phyloP scores from a whole-genome alignment of 2,113 vertebrate species.

The Rhea americana region DNA sequence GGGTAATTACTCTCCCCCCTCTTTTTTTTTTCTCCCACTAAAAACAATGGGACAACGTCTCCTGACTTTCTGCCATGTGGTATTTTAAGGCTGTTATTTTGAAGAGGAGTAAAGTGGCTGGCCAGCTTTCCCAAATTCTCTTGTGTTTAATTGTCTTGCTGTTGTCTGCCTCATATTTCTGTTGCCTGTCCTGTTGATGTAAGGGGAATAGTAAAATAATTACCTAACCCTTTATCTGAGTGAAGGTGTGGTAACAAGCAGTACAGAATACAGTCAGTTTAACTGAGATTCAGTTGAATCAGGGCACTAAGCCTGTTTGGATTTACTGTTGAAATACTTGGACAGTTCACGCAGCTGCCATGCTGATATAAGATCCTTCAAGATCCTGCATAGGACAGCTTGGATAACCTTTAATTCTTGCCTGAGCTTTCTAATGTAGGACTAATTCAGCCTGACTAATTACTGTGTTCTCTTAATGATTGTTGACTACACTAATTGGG shows the following conservation, averaged over 20 bases:
- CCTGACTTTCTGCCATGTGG: neutral
- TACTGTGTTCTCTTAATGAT: neutral
- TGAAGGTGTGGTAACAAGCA: accelerated
- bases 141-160: neutral
- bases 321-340: neutral
- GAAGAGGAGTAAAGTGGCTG: neutral
- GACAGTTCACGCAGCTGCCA: neutral
- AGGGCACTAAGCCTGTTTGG: neutral
- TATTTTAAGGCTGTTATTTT: neutral
- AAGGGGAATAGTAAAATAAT: neutral
- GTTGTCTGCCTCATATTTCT: neutral
- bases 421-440: neutral
- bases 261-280: neutral
- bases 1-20: neutral
- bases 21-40: neutral
- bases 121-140: neutral
- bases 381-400: neutral
- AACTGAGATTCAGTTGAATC: neutral
- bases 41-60: no score
- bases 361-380: neutral
- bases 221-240: neutral
- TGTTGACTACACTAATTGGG: neutral
- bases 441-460: neutral
- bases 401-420: neutral
- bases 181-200: neutral